A percentile compares a stretch with the other conserved stretches of the same genome.
Conservation (phyloP, 2,797 vertebrate genomes). For the Iguana delicatissima region DNA sequence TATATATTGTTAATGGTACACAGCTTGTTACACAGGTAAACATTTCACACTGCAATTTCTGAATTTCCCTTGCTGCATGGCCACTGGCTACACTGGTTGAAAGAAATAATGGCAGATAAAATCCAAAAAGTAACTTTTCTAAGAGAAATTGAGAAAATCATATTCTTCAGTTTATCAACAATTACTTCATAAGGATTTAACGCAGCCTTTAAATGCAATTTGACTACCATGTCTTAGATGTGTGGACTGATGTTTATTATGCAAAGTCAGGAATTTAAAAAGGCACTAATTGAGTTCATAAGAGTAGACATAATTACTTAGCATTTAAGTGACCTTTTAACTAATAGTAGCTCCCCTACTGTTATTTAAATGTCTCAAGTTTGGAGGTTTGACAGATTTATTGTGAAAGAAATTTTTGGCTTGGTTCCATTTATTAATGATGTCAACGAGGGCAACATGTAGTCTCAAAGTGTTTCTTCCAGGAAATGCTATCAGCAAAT, state of each 20-base stretch:
- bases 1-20: neutral
- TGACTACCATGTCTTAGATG: neutral
- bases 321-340: slow-evolving; percentile 36
- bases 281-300: neutral
- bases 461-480: slow-evolving; percentile 27
- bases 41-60: too few relatives aligned
- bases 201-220: neutral
- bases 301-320: slow-evolving; percentile 23
- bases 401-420: slow-evolving; percentile 29
- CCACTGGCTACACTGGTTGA: too few relatives aligned
- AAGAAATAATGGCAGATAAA: too few relatives aligned
- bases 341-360: slow-evolving; percentile 27
- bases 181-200: neutral
- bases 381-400: slow-evolving; percentile 38
- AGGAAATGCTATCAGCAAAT: slow-evolving; percentile 45
- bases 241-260: neutral
- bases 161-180: neutral
- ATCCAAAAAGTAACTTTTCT: too few relatives aligned
- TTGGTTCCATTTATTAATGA: slow-evolving; percentile 57
- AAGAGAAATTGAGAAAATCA: neutral
- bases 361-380: slow-evolving; percentile 28
- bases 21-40: too few relatives aligned
- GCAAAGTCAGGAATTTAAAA: slow-evolving; percentile 1
- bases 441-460: slow-evolving; percentile 35
- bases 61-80: too few relatives aligned